phyloP scores from a whole-genome alignment of 2,797 vertebrate species.

The Tokudaia tokunoshimensis region DNA sequence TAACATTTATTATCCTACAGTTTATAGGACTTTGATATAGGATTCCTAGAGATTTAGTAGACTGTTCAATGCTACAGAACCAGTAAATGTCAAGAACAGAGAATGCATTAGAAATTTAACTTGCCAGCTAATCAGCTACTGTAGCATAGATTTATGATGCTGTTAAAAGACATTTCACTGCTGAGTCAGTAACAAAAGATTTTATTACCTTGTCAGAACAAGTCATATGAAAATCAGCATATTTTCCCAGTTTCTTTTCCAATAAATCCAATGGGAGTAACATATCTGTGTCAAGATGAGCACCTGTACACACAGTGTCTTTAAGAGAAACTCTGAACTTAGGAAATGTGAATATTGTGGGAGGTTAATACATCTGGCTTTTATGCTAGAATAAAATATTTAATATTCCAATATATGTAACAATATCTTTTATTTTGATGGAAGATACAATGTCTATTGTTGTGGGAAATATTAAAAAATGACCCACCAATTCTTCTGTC shows the following conservation, averaged over 20 bases:
- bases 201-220: neutral
- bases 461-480: too few species aligned
- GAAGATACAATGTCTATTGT: neutral
- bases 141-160: neutral
- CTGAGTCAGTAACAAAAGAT: neutral
- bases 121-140: slow-evolving; percentile 33
- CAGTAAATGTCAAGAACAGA: slow-evolving; percentile 4
- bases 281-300: neutral
- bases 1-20: neutral
- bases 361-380: neutral
- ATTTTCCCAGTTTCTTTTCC: neutral
- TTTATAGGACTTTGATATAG: neutral
- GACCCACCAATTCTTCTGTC: too few species aligned
- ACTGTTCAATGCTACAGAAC: neutral
- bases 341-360: neutral
- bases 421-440: neutral
- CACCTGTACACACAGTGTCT: fast-evolving
- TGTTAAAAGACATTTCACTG: slow-evolving; percentile 3
- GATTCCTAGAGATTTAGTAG: neutral
- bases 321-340: neutral
- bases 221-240: neutral
- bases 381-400: neutral
- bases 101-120: neutral
- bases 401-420: neutral
- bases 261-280: neutral